Evolutionary conservation across 2,888 invertebrate species (phyloP), one percentile per base, ranked within the genome.

Genomic region (Athalia rosae): DNA sequence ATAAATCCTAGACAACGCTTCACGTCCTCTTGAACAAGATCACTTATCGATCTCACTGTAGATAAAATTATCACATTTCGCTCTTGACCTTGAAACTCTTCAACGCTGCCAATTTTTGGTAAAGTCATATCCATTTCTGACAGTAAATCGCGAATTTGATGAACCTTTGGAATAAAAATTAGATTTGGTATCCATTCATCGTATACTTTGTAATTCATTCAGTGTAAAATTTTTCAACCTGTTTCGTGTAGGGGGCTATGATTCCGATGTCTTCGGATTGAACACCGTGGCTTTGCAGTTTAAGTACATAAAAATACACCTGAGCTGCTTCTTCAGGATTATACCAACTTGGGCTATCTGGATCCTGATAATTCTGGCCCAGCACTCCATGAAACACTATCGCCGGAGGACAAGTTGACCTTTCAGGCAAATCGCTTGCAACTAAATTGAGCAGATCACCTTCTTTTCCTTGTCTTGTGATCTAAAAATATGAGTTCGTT

Each of bases 171-270:
- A 73, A 89, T 79, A 53, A 66, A 64, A 58, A 15, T 47, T 15
- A n/a, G 13, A 43, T 6, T 11, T 45, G 11, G 13, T 50, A 13
- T 13, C 15, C 9, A 74, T 43, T 6, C 53, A 11, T 7, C 53
- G 4, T n/a, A 53, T n/a, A 4, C 5, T 53, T 9, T 53, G n/a
- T 53, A 6, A 6, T 53, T 4, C 11, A 6, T 53, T n/a, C 53
- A n/a, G 0, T 43, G 61, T 48, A 43, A 45, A 56, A 64, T 47
- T 73, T 48, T 45, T 85, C 91, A 88, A 97, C 97, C 93, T 99
- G 99, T 88, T 97, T 96, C 79, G 95, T 91, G 87, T 99, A 99
- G 0, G 98, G 98, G 11, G 98, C 95, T 79, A 99, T 96, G 77
- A 99, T 94, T 4, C 98, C 99, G 85, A 99, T 93, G 82, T 97